Base-by-base conservation (phyloP, 2,888 invertebrate species). In the Acrobasis suavella region DNA sequence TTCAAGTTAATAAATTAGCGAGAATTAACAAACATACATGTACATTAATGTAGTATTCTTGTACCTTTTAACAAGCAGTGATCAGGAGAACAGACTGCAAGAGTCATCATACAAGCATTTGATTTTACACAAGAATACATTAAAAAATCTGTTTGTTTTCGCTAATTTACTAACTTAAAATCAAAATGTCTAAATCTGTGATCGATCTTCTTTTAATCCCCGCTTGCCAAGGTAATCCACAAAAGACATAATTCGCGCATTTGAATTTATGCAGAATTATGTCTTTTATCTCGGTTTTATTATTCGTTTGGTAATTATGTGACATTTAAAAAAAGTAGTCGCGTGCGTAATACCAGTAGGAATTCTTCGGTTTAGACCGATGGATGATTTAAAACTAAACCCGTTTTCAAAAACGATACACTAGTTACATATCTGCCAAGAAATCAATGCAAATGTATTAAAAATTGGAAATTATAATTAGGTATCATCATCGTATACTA, bases 191-290 rank as follows among this genome's bases (percentile, higher is more conserved):
- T 50, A 81, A 73, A 75, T 67, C 78, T 64, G 64, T 68, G 22
- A 63, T 73, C 59, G 60, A 77, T 64, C 65, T 77, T 59, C n/a
- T 75, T 58, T 69, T 77, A 63, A 54, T 72, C 63, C 66, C 77
- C 65, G 70, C 71, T 62, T 69, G 68, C 60, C 79, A 81, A 78
- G 81, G 82, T 81, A 74, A 81, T 77, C 70, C 14, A 46, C 14
- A 46, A 46, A 14, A 15, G n/a, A 14, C 37, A 54, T 54, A 16
- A 50, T 38, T 59, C 12, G 32, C 38, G 50, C 50, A 56, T 59
- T 50, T 59, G 32, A 37, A 38, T 56, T 15, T n/a, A 39, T 22
- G 46, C 12, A 42, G 8, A 22, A 73, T 62, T 62, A 63, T 58
- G 59, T 59, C 61, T 39, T 63, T 37, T 42, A 55, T 39, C 15